phyloP scores from a whole-genome alignment of 2,888 invertebrate genomes.

The Arrhopalites spinosus region DNA sequence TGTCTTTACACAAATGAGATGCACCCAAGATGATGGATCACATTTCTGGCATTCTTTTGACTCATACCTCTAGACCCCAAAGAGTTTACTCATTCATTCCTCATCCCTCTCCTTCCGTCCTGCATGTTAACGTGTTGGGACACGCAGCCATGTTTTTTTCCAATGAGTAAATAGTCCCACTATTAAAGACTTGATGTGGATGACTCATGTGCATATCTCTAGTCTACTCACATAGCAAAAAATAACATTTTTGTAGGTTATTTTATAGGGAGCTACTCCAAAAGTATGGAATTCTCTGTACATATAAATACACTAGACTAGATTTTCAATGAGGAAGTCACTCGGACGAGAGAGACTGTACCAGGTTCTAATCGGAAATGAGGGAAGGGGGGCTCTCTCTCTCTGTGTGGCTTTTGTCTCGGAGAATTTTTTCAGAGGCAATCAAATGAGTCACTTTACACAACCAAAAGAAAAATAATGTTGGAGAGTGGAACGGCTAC shows the following conservation, averaged over 20 bases:
- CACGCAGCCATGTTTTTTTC: too few relatives aligned
- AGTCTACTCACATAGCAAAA: too few relatives aligned
- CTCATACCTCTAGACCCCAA: conserved; percentile 14
- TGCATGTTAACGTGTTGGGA: background rate
- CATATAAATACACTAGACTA: too few relatives aligned
- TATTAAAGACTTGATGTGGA: background rate
- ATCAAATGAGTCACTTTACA: conserved; percentile 30
- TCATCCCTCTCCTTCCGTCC: background rate
- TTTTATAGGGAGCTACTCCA: background rate
- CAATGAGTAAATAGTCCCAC: too few relatives aligned
- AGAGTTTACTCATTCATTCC: conserved; percentile 28
- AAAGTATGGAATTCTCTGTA: background rate
- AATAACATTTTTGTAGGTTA: too few relatives aligned
- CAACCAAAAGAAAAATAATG: conserved; percentile 15
- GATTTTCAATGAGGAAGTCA: too few relatives aligned
- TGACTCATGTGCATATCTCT: background rate
- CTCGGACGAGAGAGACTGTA: too few relatives aligned
- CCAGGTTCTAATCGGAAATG: too few relatives aligned
- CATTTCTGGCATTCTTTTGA: conserved; percentile 33
- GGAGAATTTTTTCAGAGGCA: conserved; percentile 11
- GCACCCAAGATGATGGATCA: conserved; percentile 33
- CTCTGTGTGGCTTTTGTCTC: conserved; percentile 2
- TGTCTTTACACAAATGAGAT: conserved; percentile 6
- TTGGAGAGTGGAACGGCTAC: background rate
- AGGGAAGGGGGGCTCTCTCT: too few relatives aligned